A percentile compares a stretch with the other conserved stretches of the same genome.
Conservation (phyloP, 2,113 vertebrate species). For the Alouatta palliata region DNA sequence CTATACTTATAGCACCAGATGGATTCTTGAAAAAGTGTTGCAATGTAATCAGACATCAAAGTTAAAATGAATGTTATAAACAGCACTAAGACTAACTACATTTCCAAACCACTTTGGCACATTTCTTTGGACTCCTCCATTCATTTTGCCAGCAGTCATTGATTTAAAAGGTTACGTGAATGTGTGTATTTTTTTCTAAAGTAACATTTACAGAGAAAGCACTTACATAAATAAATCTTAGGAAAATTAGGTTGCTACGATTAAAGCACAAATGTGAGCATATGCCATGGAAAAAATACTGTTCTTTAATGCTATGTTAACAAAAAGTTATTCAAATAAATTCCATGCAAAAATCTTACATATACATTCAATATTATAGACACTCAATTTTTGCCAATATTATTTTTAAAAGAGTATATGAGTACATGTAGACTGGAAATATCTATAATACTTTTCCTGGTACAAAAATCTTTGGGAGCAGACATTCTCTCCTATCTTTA, state of each 20-base stretch:
- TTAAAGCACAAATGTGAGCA: constrained; percentile 79
- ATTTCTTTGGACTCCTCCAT: constrained; percentile 73
- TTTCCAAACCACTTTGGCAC: constrained; percentile 77
- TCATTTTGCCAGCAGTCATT: constrained; percentile 71
- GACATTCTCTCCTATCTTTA: constrained; percentile 77
- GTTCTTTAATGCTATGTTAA: constrained; percentile 72
- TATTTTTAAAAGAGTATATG: constrained; percentile 60
- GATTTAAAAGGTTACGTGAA: constrained; percentile 77
- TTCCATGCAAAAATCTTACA: constrained; percentile 60
- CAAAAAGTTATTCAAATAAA: constrained; percentile 70
- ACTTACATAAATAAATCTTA: constrained; percentile 81
- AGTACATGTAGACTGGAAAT: constrained; percentile 76
- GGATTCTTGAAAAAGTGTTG: constrained; percentile 74
- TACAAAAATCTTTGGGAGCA: constrained; percentile 74
- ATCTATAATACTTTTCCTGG: constrained; percentile 72
- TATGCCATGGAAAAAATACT: constrained; percentile 77
- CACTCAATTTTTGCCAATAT: constrained; percentile 29
- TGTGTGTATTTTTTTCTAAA: constrained; percentile 65
- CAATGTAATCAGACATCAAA: constrained; percentile 72
- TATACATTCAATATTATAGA: constrained; percentile 10
- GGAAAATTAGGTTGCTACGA: constrained; percentile 76
- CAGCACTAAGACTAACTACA: constrained; percentile 62
- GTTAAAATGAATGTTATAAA: constrained; percentile 81
- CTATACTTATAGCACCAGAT: constrained; percentile 59
- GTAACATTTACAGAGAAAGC: constrained; percentile 78